A percentile compares a stretch with the other conserved stretches of the same genome.
Conservation (phyloP, 2,113 vertebrate genomes). For the Eurystomus gularis region DNA sequence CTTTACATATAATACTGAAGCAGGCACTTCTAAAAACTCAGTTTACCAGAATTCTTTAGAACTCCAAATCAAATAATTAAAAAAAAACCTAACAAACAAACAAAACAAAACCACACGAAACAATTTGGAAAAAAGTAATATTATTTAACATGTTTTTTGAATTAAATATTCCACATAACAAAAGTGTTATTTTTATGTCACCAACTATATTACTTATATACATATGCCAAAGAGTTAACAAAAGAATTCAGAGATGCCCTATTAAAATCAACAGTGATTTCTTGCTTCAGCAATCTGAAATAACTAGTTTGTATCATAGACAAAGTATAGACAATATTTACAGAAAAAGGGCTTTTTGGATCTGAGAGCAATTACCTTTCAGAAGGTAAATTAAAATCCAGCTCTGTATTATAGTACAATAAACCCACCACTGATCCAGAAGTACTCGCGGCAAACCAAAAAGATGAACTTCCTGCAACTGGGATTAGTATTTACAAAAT, state of each 20-base stretch:
- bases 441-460: conserved; percentile 41
- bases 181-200: conserved; percentile 75
- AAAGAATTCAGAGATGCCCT: conserved; percentile 62
- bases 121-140: conserved; percentile 77
- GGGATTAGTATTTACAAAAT: conserved; percentile 77
- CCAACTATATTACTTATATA: conserved; percentile 73
- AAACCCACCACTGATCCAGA: conserved; percentile 52
- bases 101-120: conserved; percentile 55
- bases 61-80: background rate
- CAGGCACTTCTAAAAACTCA: background rate
- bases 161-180: conserved; percentile 85
- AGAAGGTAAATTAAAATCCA: conserved; percentile 61
- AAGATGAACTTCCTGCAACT: conserved; percentile 39
- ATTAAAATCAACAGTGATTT: conserved; percentile 67
- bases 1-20: background rate
- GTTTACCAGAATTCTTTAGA: background rate
- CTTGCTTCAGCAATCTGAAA: conserved; percentile 53
- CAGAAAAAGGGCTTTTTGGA: conserved; percentile 43
- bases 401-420: conserved; percentile 51
- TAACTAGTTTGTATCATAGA: conserved; percentile 46
- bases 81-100: background rate
- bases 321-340: conserved; percentile 68
- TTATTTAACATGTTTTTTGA: conserved; percentile 81
- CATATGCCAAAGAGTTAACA: conserved; percentile 67
- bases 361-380: conserved; percentile 55